Conservation (phyloP, 2,113 vertebrate species). For the Solenodon paradoxus region DNA sequence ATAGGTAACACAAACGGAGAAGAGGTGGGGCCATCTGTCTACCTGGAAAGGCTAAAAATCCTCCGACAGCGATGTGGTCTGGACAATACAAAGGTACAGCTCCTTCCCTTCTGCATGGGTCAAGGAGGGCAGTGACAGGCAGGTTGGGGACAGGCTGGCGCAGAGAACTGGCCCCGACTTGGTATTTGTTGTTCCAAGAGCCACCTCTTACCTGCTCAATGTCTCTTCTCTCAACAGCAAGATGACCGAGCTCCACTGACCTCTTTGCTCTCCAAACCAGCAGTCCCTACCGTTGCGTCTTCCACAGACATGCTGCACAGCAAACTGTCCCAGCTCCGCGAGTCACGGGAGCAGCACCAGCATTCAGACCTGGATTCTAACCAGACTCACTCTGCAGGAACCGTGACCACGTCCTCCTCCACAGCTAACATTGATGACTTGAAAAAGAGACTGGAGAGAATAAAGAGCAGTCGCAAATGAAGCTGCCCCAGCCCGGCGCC, state of each 20-base stretch:
- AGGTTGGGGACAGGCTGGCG: neutral
- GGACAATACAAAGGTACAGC: conserved; percentile 92
- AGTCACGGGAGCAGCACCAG: conserved; percentile 95
- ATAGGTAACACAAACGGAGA: conserved; percentile 90
- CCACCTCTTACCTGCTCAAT: neutral
- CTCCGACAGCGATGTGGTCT: conserved; percentile 95
- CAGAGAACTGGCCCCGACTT: neutral
- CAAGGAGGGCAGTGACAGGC: neutral
- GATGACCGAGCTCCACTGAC: conserved; percentile 89
- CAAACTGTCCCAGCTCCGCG: conserved; percentile 97
- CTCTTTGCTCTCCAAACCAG: conserved; percentile 92
- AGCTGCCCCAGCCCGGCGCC: conserved; percentile 69
- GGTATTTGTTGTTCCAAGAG: neutral
- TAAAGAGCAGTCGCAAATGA: conserved; percentile 98
- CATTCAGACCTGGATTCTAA: conserved; percentile 88
- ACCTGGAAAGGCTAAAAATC: conserved; percentile 97
- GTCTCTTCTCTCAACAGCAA: conserved; percentile 72
- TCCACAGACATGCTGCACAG: conserved; percentile 99
- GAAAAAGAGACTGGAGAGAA: conserved; percentile 98
- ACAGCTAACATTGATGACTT: conserved; percentile 97
- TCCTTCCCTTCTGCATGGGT: neutral
- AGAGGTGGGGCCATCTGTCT: conserved; percentile 94
- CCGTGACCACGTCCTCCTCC: conserved; percentile 86
- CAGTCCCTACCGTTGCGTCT: conserved; percentile 89
- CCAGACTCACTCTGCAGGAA: conserved; percentile 88